These are phyloP conservation scores for Pharmacophagus antenor DNA, from an alignment of 2,888 invertebrate species.

Conservation along the genomic window DNA sequence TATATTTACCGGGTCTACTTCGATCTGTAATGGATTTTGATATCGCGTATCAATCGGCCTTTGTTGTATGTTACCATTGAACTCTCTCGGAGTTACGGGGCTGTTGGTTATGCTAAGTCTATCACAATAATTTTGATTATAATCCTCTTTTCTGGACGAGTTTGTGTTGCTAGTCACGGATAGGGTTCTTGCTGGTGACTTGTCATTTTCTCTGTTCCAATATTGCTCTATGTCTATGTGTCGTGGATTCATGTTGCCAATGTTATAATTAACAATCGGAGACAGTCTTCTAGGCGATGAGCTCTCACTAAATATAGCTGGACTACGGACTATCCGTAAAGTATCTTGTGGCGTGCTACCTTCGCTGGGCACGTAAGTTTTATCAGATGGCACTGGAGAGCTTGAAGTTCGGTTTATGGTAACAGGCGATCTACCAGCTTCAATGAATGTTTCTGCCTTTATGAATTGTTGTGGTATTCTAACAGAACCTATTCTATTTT, in stretches of 20 bases:
- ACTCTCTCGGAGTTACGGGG: conserved; percentile 60
- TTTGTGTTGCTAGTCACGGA: conserved; percentile 58
- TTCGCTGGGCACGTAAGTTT: conserved; percentile 44
- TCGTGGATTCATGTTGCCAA: conserved; percentile 77
- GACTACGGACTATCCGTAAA: conserved; percentile 58
- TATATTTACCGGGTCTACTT: conserved; percentile 85
- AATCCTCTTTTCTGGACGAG: conserved; percentile 64
- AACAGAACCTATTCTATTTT: conserved; percentile 57
- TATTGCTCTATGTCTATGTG: conserved; percentile 71
- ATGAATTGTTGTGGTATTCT: conserved; percentile 63
- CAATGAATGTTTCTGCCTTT: conserved; percentile 45
- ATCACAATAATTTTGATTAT: conserved; percentile 70
- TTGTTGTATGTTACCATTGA: conserved; percentile 64
- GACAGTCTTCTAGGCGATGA: conserved; percentile 70
- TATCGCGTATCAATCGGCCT: conserved; percentile 60
- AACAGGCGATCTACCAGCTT: conserved; percentile 52
- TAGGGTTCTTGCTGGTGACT: conserved; percentile 59
- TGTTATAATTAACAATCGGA: conserved; percentile 72
- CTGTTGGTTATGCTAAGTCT: conserved; percentile 61
- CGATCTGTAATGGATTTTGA: conserved; percentile 81
- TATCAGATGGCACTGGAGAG: conserved; percentile 56
- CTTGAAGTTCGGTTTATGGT: conserved; percentile 58
- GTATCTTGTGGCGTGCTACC: conserved; percentile 62
- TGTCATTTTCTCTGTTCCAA: conserved; percentile 64
- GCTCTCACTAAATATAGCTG: conserved; percentile 68